A percentile compares a stretch with the other conserved stretches of the same genome.
These are phyloP conservation scores for Etia nguti DNA, from an alignment of 2,113 vertebrate genomes.

Conservation along the genomic window DNA sequence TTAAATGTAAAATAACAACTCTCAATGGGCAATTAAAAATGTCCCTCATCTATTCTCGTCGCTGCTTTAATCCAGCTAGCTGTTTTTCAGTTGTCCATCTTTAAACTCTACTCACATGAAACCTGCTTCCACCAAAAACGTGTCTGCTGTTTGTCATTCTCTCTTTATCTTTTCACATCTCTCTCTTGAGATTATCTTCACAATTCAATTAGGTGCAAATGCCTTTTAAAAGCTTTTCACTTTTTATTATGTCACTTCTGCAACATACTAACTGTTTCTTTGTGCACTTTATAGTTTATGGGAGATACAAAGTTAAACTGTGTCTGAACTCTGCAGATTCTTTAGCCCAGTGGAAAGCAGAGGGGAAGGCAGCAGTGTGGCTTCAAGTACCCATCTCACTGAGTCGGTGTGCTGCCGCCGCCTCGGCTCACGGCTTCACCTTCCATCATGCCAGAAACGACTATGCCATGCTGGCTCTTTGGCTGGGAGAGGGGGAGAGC, in stretches of 20 bases:
- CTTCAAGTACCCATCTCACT: slow-evolving; percentile 82
- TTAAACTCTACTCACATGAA: background rate
- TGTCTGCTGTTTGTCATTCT: background rate
- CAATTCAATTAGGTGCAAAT: background rate
- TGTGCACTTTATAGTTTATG: background rate
- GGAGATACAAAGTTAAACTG: background rate
- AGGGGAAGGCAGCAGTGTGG: slow-evolving; percentile 81
- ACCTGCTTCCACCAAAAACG: background rate
- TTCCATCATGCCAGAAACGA: slow-evolving; percentile 83
- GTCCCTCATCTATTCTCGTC: background rate
- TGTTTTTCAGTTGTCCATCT: background rate
- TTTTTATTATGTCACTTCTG: background rate
- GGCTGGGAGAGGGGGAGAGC: slow-evolving; percentile 81
- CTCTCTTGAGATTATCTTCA: background rate
- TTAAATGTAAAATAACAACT: background rate
- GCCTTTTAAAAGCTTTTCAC: background rate
- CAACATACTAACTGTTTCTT: background rate
- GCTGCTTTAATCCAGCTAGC: rapidly evolving
- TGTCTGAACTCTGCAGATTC: slow-evolving; percentile 63
- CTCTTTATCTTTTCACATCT: background rate
- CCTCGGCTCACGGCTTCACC: slow-evolving; percentile 81
- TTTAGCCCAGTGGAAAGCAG: slow-evolving; percentile 75
- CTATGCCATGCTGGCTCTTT: slow-evolving; percentile 76
- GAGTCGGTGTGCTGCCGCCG: slow-evolving; percentile 71
- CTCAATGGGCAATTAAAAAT: background rate